Conservation (phyloP, 2,797 vertebrate genomes). For the Poeciliopsis presidionis region DNA sequence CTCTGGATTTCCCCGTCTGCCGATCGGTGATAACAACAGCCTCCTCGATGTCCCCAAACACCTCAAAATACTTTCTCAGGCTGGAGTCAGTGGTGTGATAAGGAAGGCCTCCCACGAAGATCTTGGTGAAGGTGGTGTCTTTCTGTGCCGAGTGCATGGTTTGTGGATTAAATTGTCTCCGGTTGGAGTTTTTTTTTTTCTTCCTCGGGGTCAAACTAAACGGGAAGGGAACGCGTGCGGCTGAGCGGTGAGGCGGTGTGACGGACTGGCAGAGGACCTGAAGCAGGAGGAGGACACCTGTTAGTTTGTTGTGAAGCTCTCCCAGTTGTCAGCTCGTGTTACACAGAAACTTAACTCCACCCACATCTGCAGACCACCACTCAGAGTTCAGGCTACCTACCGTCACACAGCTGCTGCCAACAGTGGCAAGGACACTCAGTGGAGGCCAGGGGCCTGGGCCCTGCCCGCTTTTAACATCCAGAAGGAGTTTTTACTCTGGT, state of each 20-base stretch:
- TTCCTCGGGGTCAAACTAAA: neutral
- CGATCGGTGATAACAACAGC: constrained; percentile 96
- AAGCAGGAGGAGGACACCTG: constrained; percentile 65
- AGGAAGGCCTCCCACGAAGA: constrained; percentile 95
- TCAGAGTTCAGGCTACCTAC: constrained; percentile 21
- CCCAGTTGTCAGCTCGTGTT: constrained; percentile 67
- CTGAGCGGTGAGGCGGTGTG: constrained; percentile 3
- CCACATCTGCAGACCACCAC: constrained; percentile 56
- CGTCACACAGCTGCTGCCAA: constrained; percentile 50
- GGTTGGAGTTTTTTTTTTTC: constrained; percentile 1
- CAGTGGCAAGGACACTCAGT: constrained; percentile 8
- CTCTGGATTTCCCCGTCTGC: constrained; percentile 95
- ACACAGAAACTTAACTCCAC: constrained; percentile 71
- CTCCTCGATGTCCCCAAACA: constrained; percentile 97
- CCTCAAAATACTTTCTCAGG: constrained; percentile 96
- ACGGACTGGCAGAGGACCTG: constrained; percentile 26
- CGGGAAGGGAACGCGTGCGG: constrained; percentile 4
- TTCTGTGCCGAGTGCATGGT: constrained; percentile 98
- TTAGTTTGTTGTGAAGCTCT: constrained; percentile 66
- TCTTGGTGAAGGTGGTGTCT: constrained; percentile 97
- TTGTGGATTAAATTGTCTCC: neutral
- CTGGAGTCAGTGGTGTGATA: constrained; percentile 97
- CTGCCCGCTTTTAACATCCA: neutral
- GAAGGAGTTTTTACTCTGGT: neutral
- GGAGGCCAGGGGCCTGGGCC: neutral